Evolutionary conservation across 2,113 vertebrate species (phyloP).

Genomic region (Pelodiscus sinensis): DNA sequence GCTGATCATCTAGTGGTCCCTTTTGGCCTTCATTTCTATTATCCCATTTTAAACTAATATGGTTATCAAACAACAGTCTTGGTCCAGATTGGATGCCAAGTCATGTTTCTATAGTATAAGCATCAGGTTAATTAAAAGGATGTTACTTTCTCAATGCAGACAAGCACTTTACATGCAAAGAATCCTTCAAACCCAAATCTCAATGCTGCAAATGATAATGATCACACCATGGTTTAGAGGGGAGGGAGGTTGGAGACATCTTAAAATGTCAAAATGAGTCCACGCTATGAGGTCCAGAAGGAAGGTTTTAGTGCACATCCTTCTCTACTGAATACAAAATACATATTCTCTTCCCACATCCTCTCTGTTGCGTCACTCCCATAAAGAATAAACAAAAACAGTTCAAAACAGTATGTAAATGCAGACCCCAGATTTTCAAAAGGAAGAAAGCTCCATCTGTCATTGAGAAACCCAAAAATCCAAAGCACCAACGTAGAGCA

Average conservation of each 20-base stretch:
- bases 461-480: slow-evolving; percentile 61
- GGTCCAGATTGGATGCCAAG: neutral
- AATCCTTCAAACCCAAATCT: neutral
- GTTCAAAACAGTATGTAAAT: slow-evolving; percentile 40
- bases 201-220: accelerated
- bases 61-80: no score
- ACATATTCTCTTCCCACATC: neutral
- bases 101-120: neutral
- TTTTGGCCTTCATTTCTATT: no score
- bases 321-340: neutral
- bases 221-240: neutral
- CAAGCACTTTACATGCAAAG: neutral
- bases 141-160: neutral
- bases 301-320: neutral
- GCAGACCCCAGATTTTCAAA: slow-evolving; percentile 56
- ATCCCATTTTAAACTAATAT: no score
- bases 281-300: neutral
- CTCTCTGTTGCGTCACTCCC: slow-evolving; percentile 34
- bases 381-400: slow-evolving; percentile 58
- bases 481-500: slow-evolving; percentile 38
- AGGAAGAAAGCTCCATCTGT: slow-evolving; percentile 64
- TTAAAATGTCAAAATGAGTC: neutral
- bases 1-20: no score
- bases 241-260: neutral
- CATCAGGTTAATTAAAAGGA: neutral